Percentiles rank a stretch among this genome's conserved stretches.
These are phyloP conservation scores for Hydractinia symbiolongicarpus DNA, from an alignment of 30 jellyfish, hydroid and myxozoan genomes.

Conservation along the genomic window DNA sequence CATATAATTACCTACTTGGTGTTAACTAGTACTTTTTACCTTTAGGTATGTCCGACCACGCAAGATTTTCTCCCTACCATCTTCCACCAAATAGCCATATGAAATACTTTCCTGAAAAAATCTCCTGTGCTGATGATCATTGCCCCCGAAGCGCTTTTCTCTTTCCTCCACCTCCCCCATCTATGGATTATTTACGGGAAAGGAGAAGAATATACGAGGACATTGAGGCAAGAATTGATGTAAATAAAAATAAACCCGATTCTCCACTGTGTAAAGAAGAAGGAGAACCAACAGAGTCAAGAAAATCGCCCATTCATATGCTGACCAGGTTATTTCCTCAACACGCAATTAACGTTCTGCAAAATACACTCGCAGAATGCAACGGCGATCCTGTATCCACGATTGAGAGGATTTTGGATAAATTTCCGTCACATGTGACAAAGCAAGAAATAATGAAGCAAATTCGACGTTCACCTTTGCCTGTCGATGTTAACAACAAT, in stretches of 20 bases:
- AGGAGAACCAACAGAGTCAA: constrained; percentile 30
- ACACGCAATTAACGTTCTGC: constrained; percentile 54
- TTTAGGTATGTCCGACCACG: not conserved
- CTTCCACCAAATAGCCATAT: constrained; percentile 16
- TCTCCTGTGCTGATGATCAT: not conserved
- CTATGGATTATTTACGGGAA: constrained; percentile 15
- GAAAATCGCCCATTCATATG: constrained; percentile 78
- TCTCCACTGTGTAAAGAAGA: constrained; percentile 11
- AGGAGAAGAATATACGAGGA: constrained; percentile 16
- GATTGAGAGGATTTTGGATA: constrained; percentile 76
- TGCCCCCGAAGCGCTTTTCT: not conserved
- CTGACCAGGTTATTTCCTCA: constrained; percentile 83
- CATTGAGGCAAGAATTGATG: constrained; percentile 4
- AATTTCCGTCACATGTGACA: constrained; percentile 63
- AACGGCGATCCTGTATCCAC: constrained; percentile 92
- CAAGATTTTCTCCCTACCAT: constrained; percentile 26
- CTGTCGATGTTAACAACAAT: not conserved
- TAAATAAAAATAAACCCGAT: not conserved
- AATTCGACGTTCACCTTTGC: constrained; percentile 17
- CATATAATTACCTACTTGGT: too few species aligned
- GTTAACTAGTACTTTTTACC: not conserved
- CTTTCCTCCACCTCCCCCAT: constrained; percentile 21
- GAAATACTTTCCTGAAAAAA: constrained; percentile 15
- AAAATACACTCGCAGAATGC: constrained; percentile 62
- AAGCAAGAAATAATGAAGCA: constrained; percentile 33